Conservation (phyloP, 2,113 vertebrate species). For the Ammodytes dubius region DNA sequence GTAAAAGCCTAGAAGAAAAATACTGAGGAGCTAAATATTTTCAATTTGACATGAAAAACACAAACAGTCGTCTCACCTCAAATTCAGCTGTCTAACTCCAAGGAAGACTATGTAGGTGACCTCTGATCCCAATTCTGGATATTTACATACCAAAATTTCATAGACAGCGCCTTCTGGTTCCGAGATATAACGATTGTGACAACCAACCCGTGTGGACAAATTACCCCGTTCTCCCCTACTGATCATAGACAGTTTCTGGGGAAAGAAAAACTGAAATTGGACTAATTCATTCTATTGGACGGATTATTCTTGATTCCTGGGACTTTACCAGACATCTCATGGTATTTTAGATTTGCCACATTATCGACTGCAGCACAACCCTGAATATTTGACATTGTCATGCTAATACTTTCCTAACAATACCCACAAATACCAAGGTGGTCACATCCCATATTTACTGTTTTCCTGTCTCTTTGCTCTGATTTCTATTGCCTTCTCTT, state of each 20-base stretch:
- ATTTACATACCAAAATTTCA: no score
- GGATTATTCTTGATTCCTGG: not conserved
- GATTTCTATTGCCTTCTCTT: not conserved
- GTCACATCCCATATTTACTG: constrained; percentile 19
- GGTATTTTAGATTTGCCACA: constrained; percentile 17
- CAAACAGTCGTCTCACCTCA: no score
- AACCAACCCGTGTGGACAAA: no score
- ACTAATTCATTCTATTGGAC: not conserved
- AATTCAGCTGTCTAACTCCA: no score
- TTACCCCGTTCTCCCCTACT: no score
- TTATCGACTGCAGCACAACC: constrained; percentile 13
- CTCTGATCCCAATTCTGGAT: no score
- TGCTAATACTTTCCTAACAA: not conserved
- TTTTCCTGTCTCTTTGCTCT: not conserved
- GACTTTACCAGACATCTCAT: constrained; percentile 4
- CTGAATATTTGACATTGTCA: not conserved
- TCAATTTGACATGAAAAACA: no score
- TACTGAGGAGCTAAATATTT: no score
- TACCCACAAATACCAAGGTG: constrained; percentile 12
- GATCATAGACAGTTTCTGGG: not conserved
- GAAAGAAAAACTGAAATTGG: not conserved
- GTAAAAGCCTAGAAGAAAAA: no score
- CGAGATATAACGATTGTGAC: no score
- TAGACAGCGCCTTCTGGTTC: no score
- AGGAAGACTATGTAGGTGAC: no score